Evolutionary conservation across 2,113 vertebrate genomes (phyloP).

Genomic region (Merops nubicus): DNA sequence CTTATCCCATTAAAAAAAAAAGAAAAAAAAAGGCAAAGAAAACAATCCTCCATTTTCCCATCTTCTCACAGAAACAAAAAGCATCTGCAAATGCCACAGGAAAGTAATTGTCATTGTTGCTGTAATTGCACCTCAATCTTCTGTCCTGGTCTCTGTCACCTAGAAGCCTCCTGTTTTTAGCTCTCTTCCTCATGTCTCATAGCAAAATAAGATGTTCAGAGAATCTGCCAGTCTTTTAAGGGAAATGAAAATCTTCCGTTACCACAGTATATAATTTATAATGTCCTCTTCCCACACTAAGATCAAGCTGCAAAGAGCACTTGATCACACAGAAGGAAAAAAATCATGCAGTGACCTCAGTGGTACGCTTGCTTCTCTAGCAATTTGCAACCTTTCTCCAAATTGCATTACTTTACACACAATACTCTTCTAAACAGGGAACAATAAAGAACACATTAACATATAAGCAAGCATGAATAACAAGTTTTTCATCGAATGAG

Average conservation of each 20-base stretch:
- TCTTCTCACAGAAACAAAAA: background rate
- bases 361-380: background rate
- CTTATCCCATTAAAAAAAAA: background rate
- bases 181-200: background rate
- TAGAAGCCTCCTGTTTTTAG: background rate
- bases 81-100: background rate
- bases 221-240: background rate
- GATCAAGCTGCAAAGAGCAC: background rate
- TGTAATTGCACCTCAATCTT: background rate
- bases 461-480: background rate
- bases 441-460: background rate
- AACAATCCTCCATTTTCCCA: background rate
- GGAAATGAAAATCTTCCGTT: background rate
- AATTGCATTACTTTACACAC: background rate
- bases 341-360: background rate
- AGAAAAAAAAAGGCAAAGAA: accelerated
- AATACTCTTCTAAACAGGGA: background rate
- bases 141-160: background rate
- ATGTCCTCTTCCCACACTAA: background rate
- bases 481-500: background rate
- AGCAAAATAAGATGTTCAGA: background rate
- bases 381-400: background rate
- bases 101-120: background rate
- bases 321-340: background rate
- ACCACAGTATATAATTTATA: background rate